Percentiles rank a stretch among this genome's conserved stretches.
Evolutionary conservation across 1,140 invertebrate genomes (phyloP).

Genomic region (Hydropsyche tenuis): DNA sequence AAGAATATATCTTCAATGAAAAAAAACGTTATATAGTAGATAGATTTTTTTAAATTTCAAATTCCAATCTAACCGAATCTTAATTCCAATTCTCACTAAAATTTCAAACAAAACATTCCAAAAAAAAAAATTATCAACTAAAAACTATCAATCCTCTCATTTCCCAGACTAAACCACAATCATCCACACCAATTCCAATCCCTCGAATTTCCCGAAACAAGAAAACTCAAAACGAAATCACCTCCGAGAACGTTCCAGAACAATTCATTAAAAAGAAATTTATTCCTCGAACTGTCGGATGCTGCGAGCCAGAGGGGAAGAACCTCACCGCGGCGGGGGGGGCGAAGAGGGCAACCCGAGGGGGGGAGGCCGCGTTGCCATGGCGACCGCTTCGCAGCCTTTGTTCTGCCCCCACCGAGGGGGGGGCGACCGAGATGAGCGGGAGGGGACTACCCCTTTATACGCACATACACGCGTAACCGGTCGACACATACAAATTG

Average conservation of each 20-base stretch:
- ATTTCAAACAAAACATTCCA: too few species aligned
- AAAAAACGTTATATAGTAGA: too few species aligned
- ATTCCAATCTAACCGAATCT: too few species aligned
- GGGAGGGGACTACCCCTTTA: constrained; percentile 12
- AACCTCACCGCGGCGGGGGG: background rate
- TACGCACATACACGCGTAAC: constrained; percentile 12
- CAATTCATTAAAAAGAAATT: constrained; percentile 50
- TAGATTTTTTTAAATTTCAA: too few species aligned
- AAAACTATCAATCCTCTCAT: too few species aligned
- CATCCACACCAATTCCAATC: too few species aligned
- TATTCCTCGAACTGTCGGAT: constrained; percentile 37
- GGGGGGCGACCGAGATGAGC: background rate
- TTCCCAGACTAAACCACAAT: too few species aligned
- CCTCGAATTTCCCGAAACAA: too few species aligned
- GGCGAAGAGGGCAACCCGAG: background rate
- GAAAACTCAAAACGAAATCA: constrained; percentile 32
- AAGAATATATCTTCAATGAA: too few species aligned
- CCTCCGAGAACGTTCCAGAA: constrained; percentile 44
- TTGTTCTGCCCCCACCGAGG: constrained; percentile 41
- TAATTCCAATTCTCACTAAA: too few species aligned
- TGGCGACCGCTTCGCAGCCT: constrained; percentile 45
- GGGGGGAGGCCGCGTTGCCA: constrained; percentile 35
- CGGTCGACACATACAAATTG: constrained; percentile 36
- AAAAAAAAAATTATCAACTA: too few species aligned
- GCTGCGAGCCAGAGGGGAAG: background rate